These are phyloP conservation scores for Neosilurus mollespiculum DNA, from an alignment of 2,797 vertebrate species.

Conservation along the genomic window DNA sequence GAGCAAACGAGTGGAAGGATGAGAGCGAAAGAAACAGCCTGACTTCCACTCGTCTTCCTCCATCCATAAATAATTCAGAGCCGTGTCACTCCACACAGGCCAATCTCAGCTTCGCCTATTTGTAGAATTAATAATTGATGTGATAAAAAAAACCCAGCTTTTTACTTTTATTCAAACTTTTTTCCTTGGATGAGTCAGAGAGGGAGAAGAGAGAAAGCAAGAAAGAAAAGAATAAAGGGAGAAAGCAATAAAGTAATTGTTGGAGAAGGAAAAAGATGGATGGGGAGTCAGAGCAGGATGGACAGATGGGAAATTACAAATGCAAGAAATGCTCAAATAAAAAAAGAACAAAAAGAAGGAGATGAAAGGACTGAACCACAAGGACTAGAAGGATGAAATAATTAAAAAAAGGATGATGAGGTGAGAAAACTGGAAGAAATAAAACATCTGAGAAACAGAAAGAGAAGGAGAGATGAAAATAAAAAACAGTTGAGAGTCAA, in stretches of 20 bases:
- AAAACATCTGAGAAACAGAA: background rate
- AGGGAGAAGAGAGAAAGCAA: background rate
- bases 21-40: conserved; percentile 17
- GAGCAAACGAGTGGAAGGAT: conserved; percentile 1
- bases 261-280: background rate
- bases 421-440: background rate
- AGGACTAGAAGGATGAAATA: background rate
- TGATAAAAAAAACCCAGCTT: conserved; percentile 43
- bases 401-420: too few relatives aligned
- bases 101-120: conserved; percentile 48
- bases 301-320: conserved; percentile 15
- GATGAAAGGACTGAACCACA: background rate
- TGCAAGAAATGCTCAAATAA: background rate
- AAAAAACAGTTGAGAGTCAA: too few relatives aligned
- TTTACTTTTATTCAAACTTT: conserved; percentile 36
- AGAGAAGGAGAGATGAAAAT: background rate
- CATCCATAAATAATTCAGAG: conserved; percentile 53
- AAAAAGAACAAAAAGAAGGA: conserved; percentile 1
- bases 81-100: conserved; percentile 41
- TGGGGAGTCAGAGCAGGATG: background rate
- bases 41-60: conserved; percentile 32
- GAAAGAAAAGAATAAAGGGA: background rate
- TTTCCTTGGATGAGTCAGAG: background rate
- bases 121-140: conserved; percentile 54
- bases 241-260: background rate